These are phyloP conservation scores for Platycheirus albimanus DNA, from an alignment of 2,888 invertebrate species.

Conservation along the genomic window DNA sequence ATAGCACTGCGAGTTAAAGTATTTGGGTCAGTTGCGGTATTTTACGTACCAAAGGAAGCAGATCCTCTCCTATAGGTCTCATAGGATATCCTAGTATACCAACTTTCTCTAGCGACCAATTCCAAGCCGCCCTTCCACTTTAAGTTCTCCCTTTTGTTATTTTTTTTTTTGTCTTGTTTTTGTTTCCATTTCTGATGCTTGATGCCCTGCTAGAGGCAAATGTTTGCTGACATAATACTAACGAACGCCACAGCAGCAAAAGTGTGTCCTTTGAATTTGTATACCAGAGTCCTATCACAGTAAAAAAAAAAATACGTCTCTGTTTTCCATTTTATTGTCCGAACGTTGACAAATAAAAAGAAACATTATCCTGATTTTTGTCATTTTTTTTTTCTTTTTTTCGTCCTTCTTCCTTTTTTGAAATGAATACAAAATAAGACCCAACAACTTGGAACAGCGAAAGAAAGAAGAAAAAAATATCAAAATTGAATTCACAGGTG, in stretches of 20 bases:
- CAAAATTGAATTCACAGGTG: slow-evolving; percentile 20
- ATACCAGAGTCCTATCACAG: not conserved
- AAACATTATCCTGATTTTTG: slow-evolving; percentile 59
- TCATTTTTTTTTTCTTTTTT: slow-evolving; percentile 16
- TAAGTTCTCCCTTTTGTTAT: slow-evolving; percentile 36
- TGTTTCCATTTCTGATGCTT: not conserved
- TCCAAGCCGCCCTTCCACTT: slow-evolving; percentile 11
- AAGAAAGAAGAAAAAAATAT: not conserved
- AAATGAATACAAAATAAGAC: slow-evolving; percentile 20
- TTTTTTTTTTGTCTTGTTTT: slow-evolving; percentile 10
- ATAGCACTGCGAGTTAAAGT: slow-evolving; percentile 50
- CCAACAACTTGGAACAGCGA: not conserved
- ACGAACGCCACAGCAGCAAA: slow-evolving; percentile 39
- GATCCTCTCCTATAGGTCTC: not conserved
- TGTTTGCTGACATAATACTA: slow-evolving; percentile 68
- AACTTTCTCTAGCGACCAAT: slow-evolving; percentile 9
- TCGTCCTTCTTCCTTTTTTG: not conserved
- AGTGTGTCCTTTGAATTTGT: slow-evolving; percentile 11
- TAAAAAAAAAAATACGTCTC: slow-evolving; percentile 22
- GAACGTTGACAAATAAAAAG: slow-evolving; percentile 42
- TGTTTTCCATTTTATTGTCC: slow-evolving; percentile 48
- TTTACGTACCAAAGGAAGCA: slow-evolving; percentile 15
- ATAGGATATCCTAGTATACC: not conserved
- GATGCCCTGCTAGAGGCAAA: slow-evolving; percentile 45
- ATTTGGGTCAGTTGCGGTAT: slow-evolving; percentile 65